phyloP scores from a whole-genome alignment of 2,797 vertebrate species.

The Anabas testudineus region DNA sequence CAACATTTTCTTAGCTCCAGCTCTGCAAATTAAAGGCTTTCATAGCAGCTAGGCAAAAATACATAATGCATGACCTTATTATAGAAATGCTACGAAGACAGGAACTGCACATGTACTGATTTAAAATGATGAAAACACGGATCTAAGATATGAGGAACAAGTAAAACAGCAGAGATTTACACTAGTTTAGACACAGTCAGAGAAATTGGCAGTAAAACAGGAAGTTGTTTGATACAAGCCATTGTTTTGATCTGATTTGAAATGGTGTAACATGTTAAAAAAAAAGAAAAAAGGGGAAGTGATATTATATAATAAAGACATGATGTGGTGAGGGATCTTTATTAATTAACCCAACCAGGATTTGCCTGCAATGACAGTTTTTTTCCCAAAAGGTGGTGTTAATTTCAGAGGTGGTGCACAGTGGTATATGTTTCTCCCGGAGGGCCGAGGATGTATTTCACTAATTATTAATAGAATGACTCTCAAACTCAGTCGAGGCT shows the following conservation, averaged over 20 bases:
- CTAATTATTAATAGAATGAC: slow-evolving; percentile 3
- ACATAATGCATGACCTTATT: neutral
- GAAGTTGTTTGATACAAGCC: slow-evolving; percentile 14
- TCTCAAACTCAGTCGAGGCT: neutral
- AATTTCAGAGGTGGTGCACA: slow-evolving; percentile 10
- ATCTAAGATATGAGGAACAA: neutral
- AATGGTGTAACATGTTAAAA: neutral
- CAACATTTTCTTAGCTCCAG: neutral
- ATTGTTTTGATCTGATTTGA: slow-evolving; percentile 14
- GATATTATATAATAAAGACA: neutral
- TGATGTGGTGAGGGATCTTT: neutral
- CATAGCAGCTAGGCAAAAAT: neutral
- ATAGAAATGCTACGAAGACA: neutral
- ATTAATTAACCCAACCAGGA: slow-evolving; percentile 1
- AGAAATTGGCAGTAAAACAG: slow-evolving; percentile 6
- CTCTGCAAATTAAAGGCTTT: neutral
- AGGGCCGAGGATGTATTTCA: neutral
- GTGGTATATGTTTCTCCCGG: slow-evolving; percentile 8
- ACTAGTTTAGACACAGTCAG: neutral
- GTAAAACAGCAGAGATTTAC: slow-evolving; percentile 8
- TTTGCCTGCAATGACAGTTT: neutral
- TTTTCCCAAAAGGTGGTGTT: neutral
- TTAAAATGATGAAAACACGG: slow-evolving; percentile 1
- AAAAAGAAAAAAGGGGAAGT: too few species aligned
- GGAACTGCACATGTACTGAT: neutral